Conservation (phyloP, 2,888 invertebrate species). For the Phasia obesa region DNA sequence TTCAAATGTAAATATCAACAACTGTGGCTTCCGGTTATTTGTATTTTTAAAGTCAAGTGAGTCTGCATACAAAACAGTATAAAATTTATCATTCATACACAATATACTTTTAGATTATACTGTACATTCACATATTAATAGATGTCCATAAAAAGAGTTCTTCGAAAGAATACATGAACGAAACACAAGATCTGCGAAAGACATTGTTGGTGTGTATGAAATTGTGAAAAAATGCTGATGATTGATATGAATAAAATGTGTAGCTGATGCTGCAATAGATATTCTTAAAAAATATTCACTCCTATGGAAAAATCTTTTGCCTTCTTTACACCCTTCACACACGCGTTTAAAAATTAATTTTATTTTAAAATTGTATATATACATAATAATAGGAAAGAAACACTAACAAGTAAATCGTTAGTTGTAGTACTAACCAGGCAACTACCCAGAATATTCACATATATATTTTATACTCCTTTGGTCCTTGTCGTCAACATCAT, state of each 20-base stretch:
- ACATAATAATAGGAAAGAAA: slow-evolving; percentile 29
- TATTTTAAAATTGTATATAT: slow-evolving; percentile 30
- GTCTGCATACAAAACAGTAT: slow-evolving; percentile 46
- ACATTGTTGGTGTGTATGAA: too few relatives aligned
- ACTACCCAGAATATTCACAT: slow-evolving; percentile 10
- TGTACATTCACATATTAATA: neutral
- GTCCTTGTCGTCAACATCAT: slow-evolving; percentile 28
- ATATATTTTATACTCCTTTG: slow-evolving; percentile 5
- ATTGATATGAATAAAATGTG: too few relatives aligned
- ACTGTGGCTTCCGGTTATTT: slow-evolving; percentile 66
- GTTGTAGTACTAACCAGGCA: slow-evolving; percentile 46
- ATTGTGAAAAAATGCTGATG: too few relatives aligned
- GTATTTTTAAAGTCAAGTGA: slow-evolving; percentile 58
- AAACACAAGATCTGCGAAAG: too few relatives aligned
- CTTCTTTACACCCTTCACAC: neutral
- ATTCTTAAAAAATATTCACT: too few relatives aligned
- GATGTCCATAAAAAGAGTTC: too few relatives aligned
- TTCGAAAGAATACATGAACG: too few relatives aligned
- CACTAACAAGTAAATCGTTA: slow-evolving; percentile 42
- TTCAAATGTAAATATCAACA: slow-evolving; percentile 81
- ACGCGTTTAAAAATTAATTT: neutral
- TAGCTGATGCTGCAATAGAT: too few relatives aligned
- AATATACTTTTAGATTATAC: neutral
- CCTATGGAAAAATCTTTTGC: neutral
- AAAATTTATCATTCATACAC: neutral